Conservation (phyloP, 2,888 invertebrate species). For the Ennomos fuscantarius region DNA sequence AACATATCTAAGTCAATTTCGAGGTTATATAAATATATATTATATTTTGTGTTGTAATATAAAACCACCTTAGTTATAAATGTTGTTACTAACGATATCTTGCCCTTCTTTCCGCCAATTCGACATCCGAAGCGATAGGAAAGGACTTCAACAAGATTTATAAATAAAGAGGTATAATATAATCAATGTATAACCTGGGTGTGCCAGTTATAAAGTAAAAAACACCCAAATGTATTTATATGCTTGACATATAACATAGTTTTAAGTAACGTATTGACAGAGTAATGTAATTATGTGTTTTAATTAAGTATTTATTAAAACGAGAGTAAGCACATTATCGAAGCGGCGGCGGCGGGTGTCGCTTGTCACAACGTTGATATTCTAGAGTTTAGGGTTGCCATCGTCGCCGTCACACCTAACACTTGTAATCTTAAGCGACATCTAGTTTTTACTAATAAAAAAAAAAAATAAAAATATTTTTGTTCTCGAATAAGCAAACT, state of each 20-base stretch:
- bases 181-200: slow-evolving; percentile 48
- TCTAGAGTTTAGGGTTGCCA: slow-evolving; percentile 65
- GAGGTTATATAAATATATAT: slow-evolving; percentile 63
- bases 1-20: slow-evolving; percentile 85
- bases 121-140: slow-evolving; percentile 42
- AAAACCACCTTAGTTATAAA: slow-evolving; percentile 55
- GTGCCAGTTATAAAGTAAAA: slow-evolving; percentile 60
- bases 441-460: slow-evolving; percentile 80
- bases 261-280: slow-evolving; percentile 74
- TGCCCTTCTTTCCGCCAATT: slow-evolving; percentile 51
- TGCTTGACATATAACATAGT: slow-evolving; percentile 80
- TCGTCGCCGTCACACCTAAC: slow-evolving; percentile 71
- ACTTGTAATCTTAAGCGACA: slow-evolving; percentile 66
- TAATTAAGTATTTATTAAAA: slow-evolving; percentile 81
- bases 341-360: slow-evolving; percentile 55
- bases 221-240: slow-evolving; percentile 60
- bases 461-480: slow-evolving; percentile 73
- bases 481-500: slow-evolving; percentile 76
- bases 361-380: slow-evolving; percentile 57
- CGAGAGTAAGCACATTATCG: slow-evolving; percentile 65
- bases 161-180: slow-evolving; percentile 51
- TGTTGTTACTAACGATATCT: slow-evolving; percentile 49
- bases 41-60: slow-evolving; percentile 65
- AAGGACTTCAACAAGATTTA: slow-evolving; percentile 54
- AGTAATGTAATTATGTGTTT: slow-evolving; percentile 72